Percentiles rank a stretch among this genome's conserved stretches.
These are phyloP conservation scores for Tetanocera ferruginea DNA, from an alignment of 2,888 invertebrate species.

Conservation along the genomic window DNA sequence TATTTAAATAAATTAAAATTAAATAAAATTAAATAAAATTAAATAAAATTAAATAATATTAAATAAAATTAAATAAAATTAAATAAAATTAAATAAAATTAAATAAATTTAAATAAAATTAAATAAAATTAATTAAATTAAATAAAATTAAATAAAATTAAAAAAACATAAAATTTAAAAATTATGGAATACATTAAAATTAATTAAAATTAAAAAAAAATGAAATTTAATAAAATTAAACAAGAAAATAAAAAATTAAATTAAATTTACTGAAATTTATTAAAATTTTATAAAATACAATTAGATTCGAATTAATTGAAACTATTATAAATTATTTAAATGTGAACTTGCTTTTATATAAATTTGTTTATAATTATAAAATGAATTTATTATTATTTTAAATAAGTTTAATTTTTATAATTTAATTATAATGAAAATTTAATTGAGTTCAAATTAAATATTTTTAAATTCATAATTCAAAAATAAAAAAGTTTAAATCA, in stretches of 20 bases:
- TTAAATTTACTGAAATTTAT: not conserved
- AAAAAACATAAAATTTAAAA: not conserved
- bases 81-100: too few relatives aligned
- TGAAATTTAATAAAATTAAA: not conserved
- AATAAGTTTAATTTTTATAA: not conserved
- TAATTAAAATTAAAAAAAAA: not conserved
- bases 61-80: not conserved
- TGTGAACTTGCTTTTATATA: not conserved
- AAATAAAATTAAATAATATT: not conserved
- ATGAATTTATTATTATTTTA: not conserved
- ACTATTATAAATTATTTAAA: not conserved
- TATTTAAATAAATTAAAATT: too few relatives aligned
- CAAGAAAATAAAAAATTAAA: not conserved
- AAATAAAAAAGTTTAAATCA: too few relatives aligned
- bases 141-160: too few relatives aligned
- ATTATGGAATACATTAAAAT: not conserved
- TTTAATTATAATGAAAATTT: not conserved
- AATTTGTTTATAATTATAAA: not conserved
- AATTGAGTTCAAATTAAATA: not conserved
- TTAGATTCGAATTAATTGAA: too few relatives aligned
- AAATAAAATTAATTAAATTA: too few relatives aligned
- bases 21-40: too few relatives aligned
- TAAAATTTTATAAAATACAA: too few relatives aligned
- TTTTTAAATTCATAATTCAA: not conserved
- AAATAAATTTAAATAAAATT: too few relatives aligned